Conservation (phyloP, 2,888 invertebrate genomes). For the Auanema freiburgensis region DNA sequence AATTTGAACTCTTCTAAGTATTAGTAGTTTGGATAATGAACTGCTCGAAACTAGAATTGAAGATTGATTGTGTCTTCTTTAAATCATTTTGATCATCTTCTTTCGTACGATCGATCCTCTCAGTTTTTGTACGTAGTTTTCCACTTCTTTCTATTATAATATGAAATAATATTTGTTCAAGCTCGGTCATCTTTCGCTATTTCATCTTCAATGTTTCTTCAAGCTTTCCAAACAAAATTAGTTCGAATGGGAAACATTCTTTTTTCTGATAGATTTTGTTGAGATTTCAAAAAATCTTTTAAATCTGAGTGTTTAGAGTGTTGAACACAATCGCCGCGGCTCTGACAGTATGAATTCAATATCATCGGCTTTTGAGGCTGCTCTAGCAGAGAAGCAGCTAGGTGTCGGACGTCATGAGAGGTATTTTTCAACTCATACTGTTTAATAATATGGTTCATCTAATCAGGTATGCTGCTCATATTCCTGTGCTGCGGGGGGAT, state of each 20-base stretch:
- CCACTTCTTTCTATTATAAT: not conserved
- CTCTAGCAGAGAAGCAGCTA: constrained; percentile 33
- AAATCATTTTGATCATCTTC: not conserved
- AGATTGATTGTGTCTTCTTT: too few relatives aligned
- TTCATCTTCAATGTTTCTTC: not conserved
- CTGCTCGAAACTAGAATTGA: too few relatives aligned
- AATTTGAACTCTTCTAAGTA: too few relatives aligned
- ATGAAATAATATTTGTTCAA: too few relatives aligned
- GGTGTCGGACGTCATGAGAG: constrained; percentile 15
- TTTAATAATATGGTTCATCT: not conserved
- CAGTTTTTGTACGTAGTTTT: not conserved
- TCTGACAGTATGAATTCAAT: constrained; percentile 36
- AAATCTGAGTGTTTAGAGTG: constrained; percentile 27
- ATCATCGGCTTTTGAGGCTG: constrained; percentile 41
- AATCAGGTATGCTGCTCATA: constrained; percentile 57
- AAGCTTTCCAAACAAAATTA: not conserved
- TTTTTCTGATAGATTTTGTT: too few relatives aligned
- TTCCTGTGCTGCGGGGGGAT: constrained; percentile 45
- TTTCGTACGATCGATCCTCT: not conserved
- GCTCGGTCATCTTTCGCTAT: too few relatives aligned
- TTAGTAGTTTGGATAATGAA: too few relatives aligned
- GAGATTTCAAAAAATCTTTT: not conserved
- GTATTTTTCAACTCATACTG: constrained; percentile 1
- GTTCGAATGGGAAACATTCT: not conserved
- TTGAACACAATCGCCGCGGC: constrained; percentile 35